A percentile compares a stretch with the other conserved stretches of the same genome.
phyloP scores from a whole-genome alignment of 2,113 vertebrate species.

The Myocastor coypus region DNA sequence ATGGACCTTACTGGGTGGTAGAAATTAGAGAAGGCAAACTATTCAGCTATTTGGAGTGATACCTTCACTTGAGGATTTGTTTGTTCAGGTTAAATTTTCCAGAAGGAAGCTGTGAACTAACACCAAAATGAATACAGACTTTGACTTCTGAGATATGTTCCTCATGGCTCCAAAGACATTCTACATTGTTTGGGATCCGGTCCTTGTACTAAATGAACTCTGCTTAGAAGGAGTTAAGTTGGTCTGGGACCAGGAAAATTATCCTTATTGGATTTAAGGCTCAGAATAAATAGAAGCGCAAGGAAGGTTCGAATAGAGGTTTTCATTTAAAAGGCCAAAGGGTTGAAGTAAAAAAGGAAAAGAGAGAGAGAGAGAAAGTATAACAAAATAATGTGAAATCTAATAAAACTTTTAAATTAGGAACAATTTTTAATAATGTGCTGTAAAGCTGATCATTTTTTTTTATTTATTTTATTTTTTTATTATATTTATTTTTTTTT shows the following conservation, averaged over 20 bases:
- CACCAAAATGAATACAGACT: constrained; percentile 52
- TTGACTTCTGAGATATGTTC: constrained; percentile 46
- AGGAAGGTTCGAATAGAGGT: constrained; percentile 31
- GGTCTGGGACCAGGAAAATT: constrained; percentile 57
- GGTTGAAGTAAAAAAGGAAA: constrained; percentile 13
- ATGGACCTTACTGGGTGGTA: constrained; percentile 34
- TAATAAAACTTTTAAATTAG: constrained; percentile 35
- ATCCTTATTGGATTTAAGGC: constrained; percentile 71
- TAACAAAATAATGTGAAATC: constrained; percentile 25
- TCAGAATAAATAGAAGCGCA: constrained; percentile 73
- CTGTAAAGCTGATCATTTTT: constrained; percentile 33
- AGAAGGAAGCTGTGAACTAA: constrained; percentile 35
- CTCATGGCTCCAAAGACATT: constrained; percentile 55
- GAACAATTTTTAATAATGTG: constrained; percentile 21
- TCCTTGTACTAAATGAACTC: constrained; percentile 31
- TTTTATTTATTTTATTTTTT: too few species aligned
- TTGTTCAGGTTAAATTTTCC: constrained; percentile 63
- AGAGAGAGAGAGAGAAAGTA: not conserved
- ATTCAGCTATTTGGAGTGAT: constrained; percentile 60
- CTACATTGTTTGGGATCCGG: constrained; percentile 75
- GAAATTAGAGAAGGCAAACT: constrained; percentile 60
- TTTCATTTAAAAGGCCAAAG: constrained; percentile 56
- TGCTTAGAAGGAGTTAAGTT: constrained; percentile 42
- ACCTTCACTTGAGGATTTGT: constrained; percentile 39
- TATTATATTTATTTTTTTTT: too few species aligned